Evolutionary conservation across 1,140 invertebrate species (phyloP), one percentile per base, ranked within the genome.

Genomic region (Micrasema minimum): DNA sequence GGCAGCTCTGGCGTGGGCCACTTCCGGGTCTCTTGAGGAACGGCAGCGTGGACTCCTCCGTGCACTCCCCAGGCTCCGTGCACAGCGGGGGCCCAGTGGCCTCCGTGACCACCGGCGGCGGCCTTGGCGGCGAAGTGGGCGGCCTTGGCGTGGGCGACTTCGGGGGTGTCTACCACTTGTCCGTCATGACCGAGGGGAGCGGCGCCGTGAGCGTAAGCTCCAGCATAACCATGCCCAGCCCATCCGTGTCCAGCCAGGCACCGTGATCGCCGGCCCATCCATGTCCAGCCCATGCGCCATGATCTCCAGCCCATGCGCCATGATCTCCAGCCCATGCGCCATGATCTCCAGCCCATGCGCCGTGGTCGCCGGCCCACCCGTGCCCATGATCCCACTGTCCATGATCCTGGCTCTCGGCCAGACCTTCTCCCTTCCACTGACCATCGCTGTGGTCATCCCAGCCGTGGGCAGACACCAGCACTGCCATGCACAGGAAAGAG

Each of bases 111-210:
- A 2, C 26, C 26, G 26, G 22, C 66, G 12, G 38, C 53, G 14
- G 43, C 53, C 12, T 45, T 38, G 43, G 83, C 82, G 65, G 82
- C 81, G 69, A 84, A 79, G 78, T 84, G 82, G 66, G 82, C 81
- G 71, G 82, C 82, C 66, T 82, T 82, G 51, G 82, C 82, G 72
- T 83, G 81, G 5, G 82, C 82, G 75, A 83, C 82, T 74, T 84
- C 82, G 61, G 82, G 59, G 35, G 83, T 83, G 64, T 83, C 83
- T 50, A 74, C 46, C 18, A 71, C 68, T 10, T 46, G 68, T 50
- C 72, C 72, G 22, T 74, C 64, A 70, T 70, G 67, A 51, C 45
- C 68, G 26, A 74, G 38, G 10, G 66, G 55, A 6, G 66, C 53
- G 45, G 50, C 53, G 14, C 57, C 57, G 48, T 69, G 55, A 37